Percentiles rank a stretch among this genome's conserved stretches.
phyloP scores from a whole-genome alignment of 2,888 invertebrate genomes.

The Strigamia transsilvanica region DNA sequence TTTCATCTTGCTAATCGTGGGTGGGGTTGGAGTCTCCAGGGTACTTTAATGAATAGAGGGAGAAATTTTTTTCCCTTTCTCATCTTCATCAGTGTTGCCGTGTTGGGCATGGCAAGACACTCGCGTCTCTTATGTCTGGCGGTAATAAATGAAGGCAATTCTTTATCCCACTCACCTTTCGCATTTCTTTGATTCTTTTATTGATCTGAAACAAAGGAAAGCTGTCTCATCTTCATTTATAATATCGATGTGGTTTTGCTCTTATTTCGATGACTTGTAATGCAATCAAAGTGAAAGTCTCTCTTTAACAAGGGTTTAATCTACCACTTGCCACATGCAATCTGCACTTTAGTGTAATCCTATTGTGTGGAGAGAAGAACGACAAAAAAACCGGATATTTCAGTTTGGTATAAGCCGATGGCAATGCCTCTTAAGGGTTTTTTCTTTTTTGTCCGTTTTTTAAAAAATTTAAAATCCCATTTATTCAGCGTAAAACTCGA shows the following conservation, averaged over 20 bases:
- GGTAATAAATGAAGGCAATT: constrained; percentile 37
- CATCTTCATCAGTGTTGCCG: constrained; percentile 37
- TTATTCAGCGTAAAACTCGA: background rate
- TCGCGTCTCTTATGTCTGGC: background rate
- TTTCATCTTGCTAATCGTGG: constrained; percentile 41
- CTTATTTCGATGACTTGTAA: background rate
- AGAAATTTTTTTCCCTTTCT: constrained; percentile 1
- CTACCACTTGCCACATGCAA: constrained; percentile 10
- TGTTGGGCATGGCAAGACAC: constrained; percentile 1
- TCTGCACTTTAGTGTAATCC: constrained; percentile 49
- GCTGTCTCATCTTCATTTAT: background rate
- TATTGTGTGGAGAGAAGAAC: background rate
- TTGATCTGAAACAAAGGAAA: background rate
- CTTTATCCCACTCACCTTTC: constrained; percentile 43
- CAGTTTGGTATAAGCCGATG: background rate
- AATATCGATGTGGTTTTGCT: background rate
- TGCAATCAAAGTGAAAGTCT: background rate
- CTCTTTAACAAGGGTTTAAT: background rate
- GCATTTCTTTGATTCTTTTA: background rate
- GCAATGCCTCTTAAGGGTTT: background rate
- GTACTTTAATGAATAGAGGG: constrained; percentile 32
- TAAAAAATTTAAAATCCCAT: background rate
- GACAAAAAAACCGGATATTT: background rate
- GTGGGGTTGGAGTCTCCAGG: constrained; percentile 24
- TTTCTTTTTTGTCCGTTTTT: background rate